Evolutionary conservation across 2,113 vertebrate genomes (phyloP).

Genomic region (Perca flavescens): DNA sequence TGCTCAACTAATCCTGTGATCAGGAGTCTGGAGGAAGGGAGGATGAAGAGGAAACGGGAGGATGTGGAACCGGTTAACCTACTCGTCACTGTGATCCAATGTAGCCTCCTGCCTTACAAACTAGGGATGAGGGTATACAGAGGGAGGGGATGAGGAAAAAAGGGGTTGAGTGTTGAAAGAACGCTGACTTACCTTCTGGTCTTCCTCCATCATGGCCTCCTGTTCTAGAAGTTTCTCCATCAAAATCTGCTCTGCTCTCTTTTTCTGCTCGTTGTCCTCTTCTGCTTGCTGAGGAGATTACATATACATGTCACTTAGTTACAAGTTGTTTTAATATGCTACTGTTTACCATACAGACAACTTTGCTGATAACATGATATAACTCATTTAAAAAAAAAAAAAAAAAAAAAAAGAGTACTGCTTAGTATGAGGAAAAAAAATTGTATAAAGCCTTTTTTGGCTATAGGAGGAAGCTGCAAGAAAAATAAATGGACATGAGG

Average conservation of each 20-base stretch:
- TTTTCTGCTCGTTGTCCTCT: slow-evolving; percentile 93
- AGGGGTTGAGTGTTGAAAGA: not conserved
- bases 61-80: slow-evolving; percentile 33
- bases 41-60: slow-evolving; percentile 30
- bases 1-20: slow-evolving; percentile 56
- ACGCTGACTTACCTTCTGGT: slow-evolving; percentile 88
- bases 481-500: no score
- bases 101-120: slow-evolving; percentile 21
- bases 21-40: slow-evolving; percentile 37
- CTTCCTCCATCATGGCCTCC: slow-evolving; percentile 92
- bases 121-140: not conserved
- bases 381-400: not conserved
- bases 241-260: slow-evolving; percentile 94
- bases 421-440: no score
- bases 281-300: slow-evolving; percentile 89
- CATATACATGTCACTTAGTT: not conserved
- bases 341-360: not conserved
- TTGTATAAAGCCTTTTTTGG: not conserved
- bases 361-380: not conserved
- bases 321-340: not conserved
- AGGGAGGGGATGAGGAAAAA: not conserved
- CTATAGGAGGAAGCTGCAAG: no score
- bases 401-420: no score
- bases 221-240: slow-evolving; percentile 95
- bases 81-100: slow-evolving; percentile 24